phyloP scores from a whole-genome alignment of 2,797 vertebrate genomes.

The Rousettus madagascariensis region DNA sequence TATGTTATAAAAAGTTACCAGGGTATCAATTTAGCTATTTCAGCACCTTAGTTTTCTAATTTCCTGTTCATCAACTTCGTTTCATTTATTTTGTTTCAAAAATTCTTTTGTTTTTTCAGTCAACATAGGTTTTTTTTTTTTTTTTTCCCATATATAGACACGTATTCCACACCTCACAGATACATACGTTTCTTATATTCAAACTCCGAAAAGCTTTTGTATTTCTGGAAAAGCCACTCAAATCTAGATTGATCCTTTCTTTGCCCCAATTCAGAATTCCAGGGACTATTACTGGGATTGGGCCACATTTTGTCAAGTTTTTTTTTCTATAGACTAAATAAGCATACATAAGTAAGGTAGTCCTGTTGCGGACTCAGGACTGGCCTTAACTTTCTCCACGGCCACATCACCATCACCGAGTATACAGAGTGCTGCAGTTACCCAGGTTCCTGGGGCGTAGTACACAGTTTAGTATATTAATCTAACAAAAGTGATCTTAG shows the following conservation, averaged over 20 bases:
- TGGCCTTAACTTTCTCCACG: neutral
- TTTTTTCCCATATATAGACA: neutral
- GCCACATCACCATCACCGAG: too few relatives aligned
- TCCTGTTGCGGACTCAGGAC: neutral
- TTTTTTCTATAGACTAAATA: neutral
- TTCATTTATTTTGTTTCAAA: neutral
- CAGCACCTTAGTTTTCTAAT: neutral
- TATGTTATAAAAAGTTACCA: accelerated
- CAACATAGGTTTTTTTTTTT: neutral
- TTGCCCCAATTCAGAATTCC: neutral
- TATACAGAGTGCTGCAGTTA: accelerated
- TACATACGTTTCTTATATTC: neutral
- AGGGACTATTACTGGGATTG: neutral
- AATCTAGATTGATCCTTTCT: neutral
- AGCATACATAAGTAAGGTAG: neutral
- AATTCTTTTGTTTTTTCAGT: neutral
- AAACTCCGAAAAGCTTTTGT: neutral
- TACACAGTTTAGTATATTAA: neutral
- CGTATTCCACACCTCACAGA: neutral
- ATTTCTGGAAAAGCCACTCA: neutral
- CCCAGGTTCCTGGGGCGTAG: too few relatives aligned
- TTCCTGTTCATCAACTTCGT: neutral
- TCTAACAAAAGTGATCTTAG: neutral
- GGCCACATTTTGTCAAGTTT: neutral
- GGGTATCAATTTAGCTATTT: neutral